Conservation (phyloP, 2,888 invertebrate species). For the Apodemia mormo region DNA sequence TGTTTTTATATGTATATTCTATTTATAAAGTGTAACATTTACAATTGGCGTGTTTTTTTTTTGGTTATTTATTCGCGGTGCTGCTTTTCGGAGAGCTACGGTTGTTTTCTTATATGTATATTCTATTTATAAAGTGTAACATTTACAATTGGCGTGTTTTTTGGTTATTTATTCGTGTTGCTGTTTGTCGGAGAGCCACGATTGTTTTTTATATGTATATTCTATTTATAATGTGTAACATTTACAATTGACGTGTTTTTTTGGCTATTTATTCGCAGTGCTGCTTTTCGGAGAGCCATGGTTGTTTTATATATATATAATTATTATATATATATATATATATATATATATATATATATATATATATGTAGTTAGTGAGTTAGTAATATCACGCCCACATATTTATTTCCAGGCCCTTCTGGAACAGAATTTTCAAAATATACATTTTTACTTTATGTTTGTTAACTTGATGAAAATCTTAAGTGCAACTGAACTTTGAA, state of each 20-base stretch:
- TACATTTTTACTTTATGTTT: no score
- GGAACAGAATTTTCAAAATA: no score
- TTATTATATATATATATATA: no score
- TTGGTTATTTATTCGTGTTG: neutral
- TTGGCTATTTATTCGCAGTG: neutral
- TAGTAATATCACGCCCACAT: no score
- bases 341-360: no score
- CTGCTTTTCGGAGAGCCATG: neutral
- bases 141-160: neutral
- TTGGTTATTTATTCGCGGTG: neutral
- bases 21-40: neutral
- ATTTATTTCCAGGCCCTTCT: no score
- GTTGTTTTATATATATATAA: neutral
- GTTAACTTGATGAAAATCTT: no score
- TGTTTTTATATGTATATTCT: neutral
- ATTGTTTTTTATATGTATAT: neutral
- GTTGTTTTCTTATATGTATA: neutral
- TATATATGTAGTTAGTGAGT: no score
- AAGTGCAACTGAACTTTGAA: no score
- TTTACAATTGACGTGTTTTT: neutral
- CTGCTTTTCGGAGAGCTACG: neutral
- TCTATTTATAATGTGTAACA: neutral
- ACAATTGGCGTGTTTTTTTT: neutral
- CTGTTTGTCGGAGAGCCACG: neutral
- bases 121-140: neutral